phyloP scores from a whole-genome alignment of 1,140 invertebrate species.

The Gryllus bimaculatus region DNA sequence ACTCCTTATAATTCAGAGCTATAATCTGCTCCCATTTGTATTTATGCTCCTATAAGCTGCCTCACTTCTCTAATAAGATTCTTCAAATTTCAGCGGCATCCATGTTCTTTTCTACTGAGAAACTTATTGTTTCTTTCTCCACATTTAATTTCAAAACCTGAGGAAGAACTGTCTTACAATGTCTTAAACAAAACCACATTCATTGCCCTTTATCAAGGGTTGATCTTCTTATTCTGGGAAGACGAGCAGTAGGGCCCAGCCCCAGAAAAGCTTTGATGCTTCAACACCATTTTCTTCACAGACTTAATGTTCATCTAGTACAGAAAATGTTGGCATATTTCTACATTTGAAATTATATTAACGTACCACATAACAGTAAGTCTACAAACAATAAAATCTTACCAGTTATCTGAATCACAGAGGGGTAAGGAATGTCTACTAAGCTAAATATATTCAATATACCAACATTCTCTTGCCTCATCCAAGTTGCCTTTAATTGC shows the following conservation, averaged over 20 bases:
- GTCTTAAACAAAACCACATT: neutral
- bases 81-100: too few relatives aligned
- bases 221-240: neutral
- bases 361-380: neutral
- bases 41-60: too few relatives aligned
- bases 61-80: too few relatives aligned
- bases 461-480: neutral
- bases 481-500: neutral
- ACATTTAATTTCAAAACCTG: neutral
- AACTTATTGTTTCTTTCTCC: too few relatives aligned
- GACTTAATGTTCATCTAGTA: neutral
- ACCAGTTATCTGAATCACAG: neutral
- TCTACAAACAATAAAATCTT: neutral
- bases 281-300: neutral
- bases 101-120: too few relatives aligned
- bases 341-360: neutral
- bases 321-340: neutral
- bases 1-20: too few relatives aligned
- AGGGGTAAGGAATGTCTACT: neutral
- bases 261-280: neutral
- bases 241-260: too few relatives aligned
- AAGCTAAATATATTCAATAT: neutral
- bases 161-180: neutral
- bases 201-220: neutral
- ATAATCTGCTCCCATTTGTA: too few relatives aligned